phyloP scores from a whole-genome alignment of 2,888 invertebrate genomes.

The Erpobdella octoculata region DNA sequence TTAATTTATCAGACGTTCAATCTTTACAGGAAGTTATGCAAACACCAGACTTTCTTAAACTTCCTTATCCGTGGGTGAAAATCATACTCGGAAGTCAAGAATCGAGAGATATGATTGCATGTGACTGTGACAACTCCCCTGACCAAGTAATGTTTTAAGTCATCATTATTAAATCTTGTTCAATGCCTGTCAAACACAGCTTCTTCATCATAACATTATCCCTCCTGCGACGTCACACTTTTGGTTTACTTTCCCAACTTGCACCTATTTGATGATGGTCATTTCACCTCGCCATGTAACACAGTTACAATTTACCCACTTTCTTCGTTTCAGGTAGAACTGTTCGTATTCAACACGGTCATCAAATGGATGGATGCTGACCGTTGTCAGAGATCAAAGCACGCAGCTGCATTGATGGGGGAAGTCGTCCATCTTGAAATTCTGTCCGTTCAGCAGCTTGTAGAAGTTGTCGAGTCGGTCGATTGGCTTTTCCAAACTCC shows the following conservation, averaged over 20 bases:
- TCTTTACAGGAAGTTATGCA: conserved; percentile 4
- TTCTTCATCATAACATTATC: neutral
- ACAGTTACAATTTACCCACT: too few relatives aligned
- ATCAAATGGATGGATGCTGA: conserved; percentile 19
- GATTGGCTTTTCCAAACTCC: conserved; percentile 18
- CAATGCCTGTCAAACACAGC: neutral
- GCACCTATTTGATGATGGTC: too few relatives aligned
- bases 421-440: conserved; percentile 23
- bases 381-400: neutral
- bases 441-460: neutral
- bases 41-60: conserved; percentile 3
- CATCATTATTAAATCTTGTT: neutral
- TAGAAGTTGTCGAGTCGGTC: conserved; percentile 12
- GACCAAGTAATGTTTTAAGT: neutral
- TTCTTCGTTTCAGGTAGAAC: conserved; percentile 14
- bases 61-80: conserved; percentile 13
- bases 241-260: too few relatives aligned
- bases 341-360: conserved; percentile 16
- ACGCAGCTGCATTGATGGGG: conserved; percentile 9
- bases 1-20: neutral
- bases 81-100: conserved; percentile 13
- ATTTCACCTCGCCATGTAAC: too few relatives aligned
- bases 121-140: neutral
- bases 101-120: neutral
- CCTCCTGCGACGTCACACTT: too few relatives aligned